Evolutionary conservation across 2,888 invertebrate species (phyloP).

Genomic region (Heliconius ismenius): DNA sequence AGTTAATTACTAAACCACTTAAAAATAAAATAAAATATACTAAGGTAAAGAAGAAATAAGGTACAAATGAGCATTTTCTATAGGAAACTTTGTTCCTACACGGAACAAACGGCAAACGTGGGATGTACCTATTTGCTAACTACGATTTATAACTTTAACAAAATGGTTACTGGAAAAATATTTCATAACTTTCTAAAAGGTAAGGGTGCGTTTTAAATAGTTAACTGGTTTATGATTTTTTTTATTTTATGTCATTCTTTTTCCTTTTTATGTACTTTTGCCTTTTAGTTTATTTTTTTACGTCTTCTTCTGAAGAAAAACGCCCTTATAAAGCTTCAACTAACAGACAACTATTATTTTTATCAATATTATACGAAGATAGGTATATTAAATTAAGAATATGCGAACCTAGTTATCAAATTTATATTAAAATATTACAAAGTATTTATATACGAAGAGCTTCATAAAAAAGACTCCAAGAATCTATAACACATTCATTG

Average conservation of each 20-base stretch:
- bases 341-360: no score
- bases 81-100: constrained; percentile 5
- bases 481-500: no score
- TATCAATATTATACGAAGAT: no score
- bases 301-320: neutral
- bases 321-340: no score
- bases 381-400: no score
- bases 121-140: constrained; percentile 20
- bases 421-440: no score
- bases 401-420: no score
- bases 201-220: neutral
- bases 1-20: no score
- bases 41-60: neutral
- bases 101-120: constrained; percentile 24
- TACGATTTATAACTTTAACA: constrained; percentile 24
- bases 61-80: constrained; percentile 16
- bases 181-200: constrained; percentile 12
- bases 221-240: neutral
- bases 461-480: no score
- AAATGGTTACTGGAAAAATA: constrained; percentile 23
- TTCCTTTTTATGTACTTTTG: neutral
- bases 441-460: no score
- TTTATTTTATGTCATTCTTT: neutral
- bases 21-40: neutral
- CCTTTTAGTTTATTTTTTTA: neutral